Evolutionary conservation across 1,140 invertebrate species (phyloP).

Genomic region (Eulimnadia texana): DNA sequence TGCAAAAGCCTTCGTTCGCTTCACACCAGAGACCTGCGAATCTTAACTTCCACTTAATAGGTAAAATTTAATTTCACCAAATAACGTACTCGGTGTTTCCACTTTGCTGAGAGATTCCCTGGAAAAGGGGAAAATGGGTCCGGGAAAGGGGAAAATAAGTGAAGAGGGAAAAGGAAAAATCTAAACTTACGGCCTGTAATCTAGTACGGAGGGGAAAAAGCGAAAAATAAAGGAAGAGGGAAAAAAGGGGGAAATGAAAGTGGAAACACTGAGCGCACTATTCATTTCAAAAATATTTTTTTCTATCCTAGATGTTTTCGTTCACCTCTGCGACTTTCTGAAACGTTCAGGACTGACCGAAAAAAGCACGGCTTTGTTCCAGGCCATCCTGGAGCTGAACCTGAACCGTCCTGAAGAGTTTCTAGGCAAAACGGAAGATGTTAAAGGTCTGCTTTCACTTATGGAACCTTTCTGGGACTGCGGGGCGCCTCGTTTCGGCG

Average conservation of each 20-base stretch:
- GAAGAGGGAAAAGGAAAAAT: no score
- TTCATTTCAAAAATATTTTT: no score
- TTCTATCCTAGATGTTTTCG: constrained; percentile 29
- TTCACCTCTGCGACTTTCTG: constrained; percentile 28
- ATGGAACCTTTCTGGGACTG: constrained; percentile 35
- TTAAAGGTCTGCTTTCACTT: constrained; percentile 21
- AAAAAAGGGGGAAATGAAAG: no score
- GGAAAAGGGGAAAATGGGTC: no score
- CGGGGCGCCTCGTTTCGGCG: constrained; percentile 29
- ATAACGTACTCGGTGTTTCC: no score
- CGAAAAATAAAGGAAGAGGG: no score
- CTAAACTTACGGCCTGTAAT: no score
- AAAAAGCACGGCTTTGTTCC: constrained; percentile 29
- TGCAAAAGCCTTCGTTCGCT: constrained; percentile 21
- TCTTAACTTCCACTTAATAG: constrained; percentile 21
- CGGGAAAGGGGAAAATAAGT: no score
- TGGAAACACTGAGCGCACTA: no score
- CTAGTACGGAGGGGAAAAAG: no score
- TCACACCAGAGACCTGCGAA: constrained; percentile 19
- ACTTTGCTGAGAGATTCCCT: no score
- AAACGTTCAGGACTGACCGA: constrained; percentile 29
- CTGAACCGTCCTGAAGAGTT: constrained; percentile 24
- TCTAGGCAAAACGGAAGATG: constrained; percentile 10
- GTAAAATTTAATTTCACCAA: no score
- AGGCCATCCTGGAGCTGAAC: constrained; percentile 33